Evolutionary conservation across 1,140 invertebrate genomes (phyloP), one percentile per base, ranked within the genome.

Genomic region (Homarus americanus): DNA sequence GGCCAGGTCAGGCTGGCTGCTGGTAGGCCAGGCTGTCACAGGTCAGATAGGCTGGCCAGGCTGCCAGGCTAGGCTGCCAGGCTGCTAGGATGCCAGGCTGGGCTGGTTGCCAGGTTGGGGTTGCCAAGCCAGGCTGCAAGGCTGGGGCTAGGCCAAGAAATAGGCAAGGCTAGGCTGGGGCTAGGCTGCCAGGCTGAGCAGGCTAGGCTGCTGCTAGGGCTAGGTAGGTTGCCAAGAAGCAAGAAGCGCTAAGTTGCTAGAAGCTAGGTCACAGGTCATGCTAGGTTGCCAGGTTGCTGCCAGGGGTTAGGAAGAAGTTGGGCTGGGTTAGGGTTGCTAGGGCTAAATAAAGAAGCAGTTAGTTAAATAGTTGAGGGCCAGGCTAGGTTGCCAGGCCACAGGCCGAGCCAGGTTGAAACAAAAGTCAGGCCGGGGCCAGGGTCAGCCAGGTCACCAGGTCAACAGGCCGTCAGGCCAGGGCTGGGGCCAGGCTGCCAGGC

Each of bases 401-500:
- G n/a, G n/a, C n/a, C n/a, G n/a, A n/a, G 86, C 82, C 82, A 88
- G 86, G 86, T 38, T 66, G 87, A 80, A 80, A 1, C 82, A 88
- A 2, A 73, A 76, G 10, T 10, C 12, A 24, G 12, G 10, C 12
- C 12, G 53, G 12, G 12, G 24, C 66, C 82, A 87, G 86, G 86
- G 1, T 2, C 88, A 80, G 86, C 82, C 32, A 88, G 86, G 86
- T 66, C 82, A 88, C 83, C 86, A 28, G 82, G 78, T 84, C 78
- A 63, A n/a, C n/a, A n/a, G n/a, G 85, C 85, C 85, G 87, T 24
- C 53, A 63, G 82, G 86, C 82, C 82, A 87, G 86, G 86, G 1
- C 86, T 88, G 86, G 91, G 87, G 91, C 91, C 89, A 91, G 88
- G 91, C 89, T 85, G 92, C 17, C 32, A n/a, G 88, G 91, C 89